Evolutionary conservation across 2,113 vertebrate genomes (phyloP).

Genomic region (Triplophysa dalaica): DNA sequence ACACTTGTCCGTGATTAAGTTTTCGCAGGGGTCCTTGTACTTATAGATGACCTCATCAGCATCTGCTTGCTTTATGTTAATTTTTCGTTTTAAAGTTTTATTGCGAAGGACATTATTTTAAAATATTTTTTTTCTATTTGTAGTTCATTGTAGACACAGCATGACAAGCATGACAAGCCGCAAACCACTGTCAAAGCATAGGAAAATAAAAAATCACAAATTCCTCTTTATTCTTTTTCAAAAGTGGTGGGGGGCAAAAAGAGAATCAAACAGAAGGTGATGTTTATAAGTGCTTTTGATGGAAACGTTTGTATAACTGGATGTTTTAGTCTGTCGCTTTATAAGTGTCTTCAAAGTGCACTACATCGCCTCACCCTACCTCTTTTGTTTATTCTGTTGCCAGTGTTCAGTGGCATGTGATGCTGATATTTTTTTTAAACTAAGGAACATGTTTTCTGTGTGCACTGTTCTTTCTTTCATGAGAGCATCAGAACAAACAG

Average conservation of each 20-base stretch:
- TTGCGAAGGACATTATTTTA: background rate
- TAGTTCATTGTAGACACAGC: background rate
- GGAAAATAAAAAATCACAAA: background rate
- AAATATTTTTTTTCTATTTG: background rate
- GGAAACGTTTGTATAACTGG: background rate
- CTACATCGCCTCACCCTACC: background rate
- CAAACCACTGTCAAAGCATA: background rate
- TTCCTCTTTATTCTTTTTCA: background rate
- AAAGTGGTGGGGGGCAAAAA: background rate
- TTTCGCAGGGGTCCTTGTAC: background rate
- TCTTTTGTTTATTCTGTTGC: slow-evolving; percentile 6
- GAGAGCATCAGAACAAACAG: background rate
- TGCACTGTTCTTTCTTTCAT: background rate
- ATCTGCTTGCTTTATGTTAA: background rate
- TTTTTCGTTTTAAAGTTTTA: background rate
- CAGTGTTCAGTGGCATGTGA: background rate
- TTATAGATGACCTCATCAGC: background rate
- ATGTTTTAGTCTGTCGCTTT: background rate
- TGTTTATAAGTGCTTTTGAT: background rate
- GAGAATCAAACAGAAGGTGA: background rate
- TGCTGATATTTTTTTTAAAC: background rate
- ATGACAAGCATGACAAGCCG: background rate
- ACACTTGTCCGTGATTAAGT: background rate
- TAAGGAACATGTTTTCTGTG: slow-evolving; percentile 15
- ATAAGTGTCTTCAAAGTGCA: slow-evolving; percentile 22